Conservation (phyloP, 2,113 vertebrate species). For the Eurystomus gularis region DNA sequence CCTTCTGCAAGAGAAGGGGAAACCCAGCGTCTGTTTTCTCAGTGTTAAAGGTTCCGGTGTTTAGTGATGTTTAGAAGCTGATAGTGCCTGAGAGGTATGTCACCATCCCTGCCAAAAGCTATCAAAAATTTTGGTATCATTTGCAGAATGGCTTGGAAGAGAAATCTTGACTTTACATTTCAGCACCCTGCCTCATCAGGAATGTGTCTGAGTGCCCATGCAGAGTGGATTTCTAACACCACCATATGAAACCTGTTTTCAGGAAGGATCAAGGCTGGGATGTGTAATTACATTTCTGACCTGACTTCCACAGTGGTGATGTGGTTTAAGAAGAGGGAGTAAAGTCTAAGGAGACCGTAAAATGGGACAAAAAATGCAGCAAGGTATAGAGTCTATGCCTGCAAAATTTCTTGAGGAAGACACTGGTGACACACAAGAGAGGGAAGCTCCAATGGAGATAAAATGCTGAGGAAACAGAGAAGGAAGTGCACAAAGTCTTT, state of each 20-base stretch:
- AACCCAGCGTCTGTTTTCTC: neutral
- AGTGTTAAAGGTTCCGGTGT: neutral
- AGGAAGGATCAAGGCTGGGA: neutral
- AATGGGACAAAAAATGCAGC: neutral
- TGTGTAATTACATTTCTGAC: neutral
- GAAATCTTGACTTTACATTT: neutral
- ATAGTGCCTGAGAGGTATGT: neutral
- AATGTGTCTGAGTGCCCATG: neutral
- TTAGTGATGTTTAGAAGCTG: neutral
- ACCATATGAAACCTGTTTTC: rapidly evolving
- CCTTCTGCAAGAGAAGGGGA: neutral
- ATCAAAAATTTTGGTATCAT: neutral
- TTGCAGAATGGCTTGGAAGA: neutral
- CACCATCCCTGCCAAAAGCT: neutral
- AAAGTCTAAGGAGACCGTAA: neutral
- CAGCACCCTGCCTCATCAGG: neutral
- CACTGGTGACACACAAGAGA: neutral
- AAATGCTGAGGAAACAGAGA: neutral
- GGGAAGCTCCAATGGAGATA: neutral
- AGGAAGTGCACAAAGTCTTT: neutral
- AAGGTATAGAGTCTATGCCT: neutral
- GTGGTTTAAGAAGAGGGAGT: neutral
- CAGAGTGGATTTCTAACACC: neutral
- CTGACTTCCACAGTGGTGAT: neutral
- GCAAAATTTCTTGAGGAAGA: neutral